Percentiles rank a stretch among this genome's conserved stretches.
Evolutionary conservation across 23 tunicate species (phyloP).

Genomic region (Diplosoma virens): DNA sequence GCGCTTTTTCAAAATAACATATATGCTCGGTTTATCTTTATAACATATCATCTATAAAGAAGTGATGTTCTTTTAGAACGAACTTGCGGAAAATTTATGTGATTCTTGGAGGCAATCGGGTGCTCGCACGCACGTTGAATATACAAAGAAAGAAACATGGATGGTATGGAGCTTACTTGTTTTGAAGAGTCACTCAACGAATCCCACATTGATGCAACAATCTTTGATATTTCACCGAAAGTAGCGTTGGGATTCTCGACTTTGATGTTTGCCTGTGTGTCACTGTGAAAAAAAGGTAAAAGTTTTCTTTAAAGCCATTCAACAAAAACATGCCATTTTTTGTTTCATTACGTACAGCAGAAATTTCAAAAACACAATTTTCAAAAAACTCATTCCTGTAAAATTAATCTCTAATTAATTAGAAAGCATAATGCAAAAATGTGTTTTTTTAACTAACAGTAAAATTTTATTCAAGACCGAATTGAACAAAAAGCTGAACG

Average conservation of each 20-base stretch:
- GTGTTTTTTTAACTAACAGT: no score
- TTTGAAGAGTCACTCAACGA: slow-evolving; percentile 80
- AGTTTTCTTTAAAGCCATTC: neutral
- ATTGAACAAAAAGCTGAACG: neutral
- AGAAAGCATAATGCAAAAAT: no score
- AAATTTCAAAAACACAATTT: neutral
- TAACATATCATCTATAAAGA: neutral
- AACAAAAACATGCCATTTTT: no score
- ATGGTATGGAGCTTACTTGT: slow-evolving; percentile 37
- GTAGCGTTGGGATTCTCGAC: slow-evolving; percentile 90
- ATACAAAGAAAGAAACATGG: neutral
- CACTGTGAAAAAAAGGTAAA: slow-evolving; percentile 40
- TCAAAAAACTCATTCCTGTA: neutral
- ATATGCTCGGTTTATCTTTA: neutral
- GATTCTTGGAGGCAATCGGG: neutral
- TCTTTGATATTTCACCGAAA: slow-evolving; percentile 92
- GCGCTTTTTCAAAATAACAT: no score
- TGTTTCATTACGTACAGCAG: no score
- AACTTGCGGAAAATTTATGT: neutral
- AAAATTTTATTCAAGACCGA: no score
- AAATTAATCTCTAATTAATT: neutral
- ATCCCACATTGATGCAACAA: slow-evolving; percentile 99
- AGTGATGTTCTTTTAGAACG: neutral
- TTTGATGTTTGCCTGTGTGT: slow-evolving; percentile 94
- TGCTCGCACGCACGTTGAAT: neutral